Evolutionary conservation across 2,888 invertebrate genomes (phyloP).

Genomic region (Stenodera caucasica): DNA sequence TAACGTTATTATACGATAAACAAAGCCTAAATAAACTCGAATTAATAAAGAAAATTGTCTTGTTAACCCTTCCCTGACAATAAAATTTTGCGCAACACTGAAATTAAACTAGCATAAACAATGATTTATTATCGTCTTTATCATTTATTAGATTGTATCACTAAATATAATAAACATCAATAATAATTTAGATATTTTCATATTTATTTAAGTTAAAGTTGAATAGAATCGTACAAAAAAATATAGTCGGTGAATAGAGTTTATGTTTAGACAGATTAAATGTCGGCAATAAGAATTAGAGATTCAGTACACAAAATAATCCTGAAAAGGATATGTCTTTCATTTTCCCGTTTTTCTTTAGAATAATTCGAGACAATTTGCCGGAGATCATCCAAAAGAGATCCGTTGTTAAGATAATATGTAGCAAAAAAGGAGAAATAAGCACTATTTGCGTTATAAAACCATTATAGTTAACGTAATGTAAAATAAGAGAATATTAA

Average conservation of each 20-base stretch:
- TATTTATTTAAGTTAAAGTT: neutral
- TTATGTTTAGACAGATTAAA: slow-evolving; percentile 27
- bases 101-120: neutral
- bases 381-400: slow-evolving; percentile 24
- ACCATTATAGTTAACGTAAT: slow-evolving; percentile 17
- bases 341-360: slow-evolving; percentile 24
- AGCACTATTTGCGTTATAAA: slow-evolving; percentile 24
- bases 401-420: slow-evolving; percentile 15
- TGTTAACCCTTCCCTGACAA: slow-evolving; percentile 19
- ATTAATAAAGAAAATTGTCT: slow-evolving; percentile 27
- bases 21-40: slow-evolving; percentile 14
- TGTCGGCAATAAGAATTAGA: slow-evolving; percentile 26
- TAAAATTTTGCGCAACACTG: slow-evolving; percentile 14
- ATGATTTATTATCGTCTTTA: neutral
- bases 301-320: slow-evolving; percentile 29
- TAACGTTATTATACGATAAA: slow-evolving; percentile 13
- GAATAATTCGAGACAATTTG: slow-evolving; percentile 29
- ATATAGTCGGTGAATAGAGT: slow-evolving; percentile 19
- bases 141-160: too few relatives aligned
- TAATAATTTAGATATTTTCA: neutral
- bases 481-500: slow-evolving; percentile 27
- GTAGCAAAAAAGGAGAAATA: slow-evolving; percentile 6
- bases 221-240: slow-evolving; percentile 8
- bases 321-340: slow-evolving; percentile 29
- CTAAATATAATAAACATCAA: too few relatives aligned